Evolutionary conservation across 2,888 invertebrate species (phyloP).

Genomic region (Ariolimax columbianus): DNA sequence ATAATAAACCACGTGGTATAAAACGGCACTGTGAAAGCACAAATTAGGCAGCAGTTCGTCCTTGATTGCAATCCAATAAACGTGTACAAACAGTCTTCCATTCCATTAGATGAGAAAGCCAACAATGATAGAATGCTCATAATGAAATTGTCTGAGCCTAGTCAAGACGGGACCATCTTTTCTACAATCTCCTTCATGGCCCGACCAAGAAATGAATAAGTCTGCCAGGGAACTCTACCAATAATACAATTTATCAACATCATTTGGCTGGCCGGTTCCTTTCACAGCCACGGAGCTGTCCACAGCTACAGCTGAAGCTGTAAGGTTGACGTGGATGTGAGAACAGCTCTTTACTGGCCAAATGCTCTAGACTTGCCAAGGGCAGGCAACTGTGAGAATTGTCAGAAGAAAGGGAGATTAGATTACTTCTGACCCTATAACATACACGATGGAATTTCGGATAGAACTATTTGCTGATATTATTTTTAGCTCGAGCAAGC

Average conservation of each 20-base stretch:
- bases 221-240: background rate
- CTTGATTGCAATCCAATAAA: no score
- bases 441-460: background rate
- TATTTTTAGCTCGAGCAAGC: no score
- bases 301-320: background rate
- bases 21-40: no score
- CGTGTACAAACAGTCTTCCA: no score
- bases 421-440: background rate
- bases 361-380: background rate
- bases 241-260: slow-evolving; percentile 8
- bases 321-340: background rate
- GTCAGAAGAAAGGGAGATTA: background rate
- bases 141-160: background rate
- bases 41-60: no score
- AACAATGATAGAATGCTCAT: background rate
- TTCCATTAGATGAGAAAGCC: background rate
- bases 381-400: background rate
- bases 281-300: background rate
- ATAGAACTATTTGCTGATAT: no score
- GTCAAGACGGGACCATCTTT: background rate
- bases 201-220: slow-evolving; percentile 2
- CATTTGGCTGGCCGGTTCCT: background rate
- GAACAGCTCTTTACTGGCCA: background rate
- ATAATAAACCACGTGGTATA: no score
- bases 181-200: background rate